Evolutionary conservation across 2,888 invertebrate species (phyloP).

Genomic region (Rhagonycha lutea): DNA sequence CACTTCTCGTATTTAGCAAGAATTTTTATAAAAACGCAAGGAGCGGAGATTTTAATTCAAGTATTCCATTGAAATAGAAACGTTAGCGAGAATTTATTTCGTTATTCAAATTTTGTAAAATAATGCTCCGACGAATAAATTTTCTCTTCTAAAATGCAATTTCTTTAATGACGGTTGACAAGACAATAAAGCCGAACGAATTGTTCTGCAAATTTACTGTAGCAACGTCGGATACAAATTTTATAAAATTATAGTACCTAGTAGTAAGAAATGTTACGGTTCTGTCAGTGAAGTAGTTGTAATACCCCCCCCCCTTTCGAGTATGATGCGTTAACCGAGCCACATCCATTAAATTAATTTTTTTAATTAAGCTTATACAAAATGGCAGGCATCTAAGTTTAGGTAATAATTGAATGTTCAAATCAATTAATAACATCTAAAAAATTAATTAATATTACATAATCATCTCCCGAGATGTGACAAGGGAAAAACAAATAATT

Average conservation of each 20-base stretch:
- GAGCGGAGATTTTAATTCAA: neutral
- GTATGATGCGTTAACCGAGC: neutral
- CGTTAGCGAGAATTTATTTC: constrained; percentile 33
- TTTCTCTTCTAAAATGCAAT: constrained; percentile 12
- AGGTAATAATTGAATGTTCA: neutral
- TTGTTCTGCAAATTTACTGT: constrained; percentile 13
- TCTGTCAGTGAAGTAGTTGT: neutral
- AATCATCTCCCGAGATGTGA: neutral
- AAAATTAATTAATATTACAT: neutral
- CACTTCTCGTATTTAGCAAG: neutral
- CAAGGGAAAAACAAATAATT: neutral
- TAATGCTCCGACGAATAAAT: constrained; percentile 8
- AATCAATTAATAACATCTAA: neutral
- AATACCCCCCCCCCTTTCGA: neutral
- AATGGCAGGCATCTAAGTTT: neutral
- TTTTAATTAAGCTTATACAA: neutral
- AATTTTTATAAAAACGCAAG: neutral
- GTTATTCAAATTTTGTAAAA: constrained; percentile 29
- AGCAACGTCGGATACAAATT: neutral
- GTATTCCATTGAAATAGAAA: constrained; percentile 26
- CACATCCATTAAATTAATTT: neutral
- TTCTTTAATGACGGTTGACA: constrained; percentile 20
- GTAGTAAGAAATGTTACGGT: neutral
- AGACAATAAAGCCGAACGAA: constrained; percentile 18
- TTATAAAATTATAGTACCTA: neutral